Percentiles rank a stretch among this genome's conserved stretches.
Conservation (phyloP, 1,140 invertebrate species). For the Conopomorpha cramerella region DNA sequence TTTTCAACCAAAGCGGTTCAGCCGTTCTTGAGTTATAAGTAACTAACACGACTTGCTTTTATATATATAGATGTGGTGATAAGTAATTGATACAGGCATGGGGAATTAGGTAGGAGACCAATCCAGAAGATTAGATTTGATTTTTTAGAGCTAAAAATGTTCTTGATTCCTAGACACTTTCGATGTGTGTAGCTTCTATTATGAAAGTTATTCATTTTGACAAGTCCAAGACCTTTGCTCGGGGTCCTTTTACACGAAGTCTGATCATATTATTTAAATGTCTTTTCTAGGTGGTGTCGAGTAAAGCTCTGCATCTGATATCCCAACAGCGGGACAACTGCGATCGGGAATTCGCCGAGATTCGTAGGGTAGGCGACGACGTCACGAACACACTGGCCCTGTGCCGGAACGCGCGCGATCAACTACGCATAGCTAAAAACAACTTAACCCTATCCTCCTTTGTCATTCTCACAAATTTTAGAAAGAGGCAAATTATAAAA, state of each 20-base stretch:
- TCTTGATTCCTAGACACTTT: too few relatives aligned
- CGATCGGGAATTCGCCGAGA: conserved; percentile 80
- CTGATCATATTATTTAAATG: conserved; percentile 1
- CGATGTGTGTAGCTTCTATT: too few relatives aligned
- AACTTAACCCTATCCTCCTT: conserved; percentile 85
- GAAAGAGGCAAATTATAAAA: conserved; percentile 80
- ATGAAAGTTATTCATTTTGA: too few relatives aligned
- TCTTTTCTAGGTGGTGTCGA: conserved; percentile 75
- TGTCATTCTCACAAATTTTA: conserved; percentile 84
- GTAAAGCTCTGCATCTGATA: conserved; percentile 88
- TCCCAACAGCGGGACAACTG: conserved; percentile 86
- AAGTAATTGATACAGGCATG: too few relatives aligned
- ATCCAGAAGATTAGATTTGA: too few relatives aligned
- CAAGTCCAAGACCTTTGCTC: too few relatives aligned
- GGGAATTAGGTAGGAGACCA: too few relatives aligned
- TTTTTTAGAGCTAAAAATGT: too few relatives aligned
- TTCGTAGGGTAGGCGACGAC: conserved; percentile 77
- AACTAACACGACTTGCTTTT: background rate
- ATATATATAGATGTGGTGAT: too few relatives aligned
- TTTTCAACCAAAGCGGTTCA: too few relatives aligned
- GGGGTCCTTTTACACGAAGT: too few relatives aligned
- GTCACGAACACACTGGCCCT: conserved; percentile 72
- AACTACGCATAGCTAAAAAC: conserved; percentile 74
- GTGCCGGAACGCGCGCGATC: conserved; percentile 71
- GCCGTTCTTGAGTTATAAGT: too few relatives aligned